These are phyloP conservation scores for Umimayanthus kanabou DNA, from an alignment of 92 coral and sea anemone species.

Conservation along the genomic window DNA sequence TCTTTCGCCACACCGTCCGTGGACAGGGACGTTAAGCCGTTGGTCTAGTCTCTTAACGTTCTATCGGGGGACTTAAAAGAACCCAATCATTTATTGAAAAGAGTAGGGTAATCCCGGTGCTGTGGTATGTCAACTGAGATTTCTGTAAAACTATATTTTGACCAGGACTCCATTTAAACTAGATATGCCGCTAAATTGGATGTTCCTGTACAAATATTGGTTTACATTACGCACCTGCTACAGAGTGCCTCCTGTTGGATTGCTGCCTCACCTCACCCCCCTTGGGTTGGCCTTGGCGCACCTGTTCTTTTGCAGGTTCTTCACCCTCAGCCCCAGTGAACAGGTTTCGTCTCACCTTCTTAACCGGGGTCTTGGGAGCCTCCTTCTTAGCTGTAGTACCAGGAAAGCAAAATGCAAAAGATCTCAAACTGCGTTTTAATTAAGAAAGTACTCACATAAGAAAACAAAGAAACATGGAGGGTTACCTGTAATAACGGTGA, in stretches of 20 bases:
- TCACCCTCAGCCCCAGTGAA: constrained; percentile 65
- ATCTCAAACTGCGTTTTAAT: no score
- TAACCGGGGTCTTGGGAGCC: constrained; percentile 73
- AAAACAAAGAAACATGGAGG: neutral
- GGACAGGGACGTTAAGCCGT: no score
- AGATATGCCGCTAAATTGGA: no score
- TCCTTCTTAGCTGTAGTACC: constrained; percentile 30
- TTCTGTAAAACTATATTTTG: no score
- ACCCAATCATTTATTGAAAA: no score
- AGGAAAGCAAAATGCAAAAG: neutral
- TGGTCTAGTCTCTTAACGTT: no score
- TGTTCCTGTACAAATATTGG: no score
- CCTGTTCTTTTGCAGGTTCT: constrained; percentile 28
- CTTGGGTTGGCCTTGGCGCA: constrained; percentile 48
- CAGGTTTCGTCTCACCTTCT: constrained; percentile 88
- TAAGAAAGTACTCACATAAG: neutral
- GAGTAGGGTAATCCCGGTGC: no score
- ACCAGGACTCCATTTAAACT: no score
- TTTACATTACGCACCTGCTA: constrained; percentile 41
- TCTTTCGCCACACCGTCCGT: no score
- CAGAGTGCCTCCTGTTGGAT: constrained; percentile 63
- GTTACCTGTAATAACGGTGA: neutral
- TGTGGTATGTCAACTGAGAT: no score
- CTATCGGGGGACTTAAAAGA: no score
- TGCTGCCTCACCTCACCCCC: constrained; percentile 44